Conservation (phyloP, 2,113 vertebrate species). For the Tachuris rubrigastra region DNA sequence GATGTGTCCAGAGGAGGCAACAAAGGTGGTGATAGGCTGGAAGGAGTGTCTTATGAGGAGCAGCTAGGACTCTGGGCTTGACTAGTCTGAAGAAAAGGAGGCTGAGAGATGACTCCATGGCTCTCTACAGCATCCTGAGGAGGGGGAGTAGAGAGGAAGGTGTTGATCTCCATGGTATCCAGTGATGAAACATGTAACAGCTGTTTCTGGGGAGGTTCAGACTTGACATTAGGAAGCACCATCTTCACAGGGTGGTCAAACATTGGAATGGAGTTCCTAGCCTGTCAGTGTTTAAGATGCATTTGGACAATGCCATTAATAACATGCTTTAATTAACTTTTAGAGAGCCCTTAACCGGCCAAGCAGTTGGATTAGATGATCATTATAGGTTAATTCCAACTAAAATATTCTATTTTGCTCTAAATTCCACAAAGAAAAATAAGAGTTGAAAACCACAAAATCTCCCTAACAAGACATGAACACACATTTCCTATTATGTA, state of each 20-base stretch:
- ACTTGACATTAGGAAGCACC: background rate
- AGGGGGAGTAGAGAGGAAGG: background rate
- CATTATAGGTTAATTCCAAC: background rate
- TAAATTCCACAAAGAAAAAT: background rate
- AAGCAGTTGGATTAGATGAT: background rate
- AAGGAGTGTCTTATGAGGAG: background rate
- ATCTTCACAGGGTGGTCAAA: background rate
- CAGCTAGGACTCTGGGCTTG: background rate
- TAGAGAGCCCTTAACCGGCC: background rate
- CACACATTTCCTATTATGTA: background rate
- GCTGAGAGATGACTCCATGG: background rate
- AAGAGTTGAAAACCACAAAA: background rate
- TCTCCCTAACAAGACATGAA: background rate
- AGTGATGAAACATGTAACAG: rapidly evolving
- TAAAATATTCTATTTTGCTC: background rate
- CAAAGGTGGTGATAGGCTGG: background rate
- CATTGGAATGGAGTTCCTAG: background rate
- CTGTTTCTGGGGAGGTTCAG: background rate
- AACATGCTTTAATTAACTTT: background rate
- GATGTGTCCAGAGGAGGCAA: background rate
- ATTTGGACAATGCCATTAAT: background rate
- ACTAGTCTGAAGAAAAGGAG: background rate
- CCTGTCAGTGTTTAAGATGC: background rate
- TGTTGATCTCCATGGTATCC: background rate
- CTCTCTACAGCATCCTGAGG: background rate